Percentiles rank a stretch among this genome's conserved stretches.
These are phyloP conservation scores for Corapipo altera DNA, from an alignment of 2,113 vertebrate species.

Conservation along the genomic window DNA sequence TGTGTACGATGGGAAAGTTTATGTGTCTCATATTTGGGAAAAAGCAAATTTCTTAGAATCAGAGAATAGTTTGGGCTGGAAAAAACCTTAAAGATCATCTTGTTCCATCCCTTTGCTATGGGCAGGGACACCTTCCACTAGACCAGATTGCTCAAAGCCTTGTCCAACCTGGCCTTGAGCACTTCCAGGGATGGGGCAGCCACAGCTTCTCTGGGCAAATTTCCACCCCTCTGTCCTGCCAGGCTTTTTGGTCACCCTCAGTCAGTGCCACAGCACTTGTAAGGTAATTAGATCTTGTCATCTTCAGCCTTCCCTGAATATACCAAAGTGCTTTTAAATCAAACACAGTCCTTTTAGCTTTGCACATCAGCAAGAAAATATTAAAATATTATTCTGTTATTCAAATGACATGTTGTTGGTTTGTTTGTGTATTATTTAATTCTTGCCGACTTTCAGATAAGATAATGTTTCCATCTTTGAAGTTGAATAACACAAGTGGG, in stretches of 20 bases:
- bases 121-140: neutral
- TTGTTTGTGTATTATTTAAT: constrained; percentile 40
- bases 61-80: neutral
- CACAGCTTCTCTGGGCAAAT: neutral
- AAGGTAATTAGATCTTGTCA: neutral
- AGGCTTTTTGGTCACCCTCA: neutral
- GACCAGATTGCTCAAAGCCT: neutral
- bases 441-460: constrained; percentile 18
- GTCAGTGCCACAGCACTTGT: neutral
- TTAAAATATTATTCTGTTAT: neutral
- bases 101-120: accelerated
- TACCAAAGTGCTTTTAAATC: neutral
- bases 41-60: neutral
- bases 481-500: constrained; percentile 25
- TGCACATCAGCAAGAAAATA: neutral
- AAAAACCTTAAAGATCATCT: neutral
- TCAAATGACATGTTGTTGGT: neutral
- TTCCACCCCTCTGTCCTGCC: neutral
- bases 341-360: neutral
- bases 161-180: accelerated
- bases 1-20: neutral
- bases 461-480: constrained; percentile 28
- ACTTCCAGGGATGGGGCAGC: neutral
- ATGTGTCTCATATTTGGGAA: neutral
- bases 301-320: neutral